Conservation (phyloP, 2,888 invertebrate species). For the Zaprionus obscuricornis region DNA sequence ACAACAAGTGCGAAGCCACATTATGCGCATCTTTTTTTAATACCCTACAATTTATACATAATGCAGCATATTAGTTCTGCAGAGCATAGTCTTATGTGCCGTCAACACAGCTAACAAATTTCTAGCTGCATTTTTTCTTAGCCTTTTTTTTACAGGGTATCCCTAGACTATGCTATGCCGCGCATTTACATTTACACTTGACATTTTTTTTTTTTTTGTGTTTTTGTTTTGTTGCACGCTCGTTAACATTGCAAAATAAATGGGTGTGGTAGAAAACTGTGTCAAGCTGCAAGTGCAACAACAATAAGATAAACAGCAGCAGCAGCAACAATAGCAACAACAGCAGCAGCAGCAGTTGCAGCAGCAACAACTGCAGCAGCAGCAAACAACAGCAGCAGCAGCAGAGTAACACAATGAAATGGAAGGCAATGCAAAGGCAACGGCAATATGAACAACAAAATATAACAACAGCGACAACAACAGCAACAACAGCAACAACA, state of each 20-base stretch:
- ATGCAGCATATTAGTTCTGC: no score
- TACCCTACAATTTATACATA: no score
- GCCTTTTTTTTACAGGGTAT: slow-evolving; percentile 28
- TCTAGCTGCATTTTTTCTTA: no score
- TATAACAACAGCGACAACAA: no score
- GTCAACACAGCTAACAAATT: no score
- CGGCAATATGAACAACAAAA: no score
- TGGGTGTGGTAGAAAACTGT: slow-evolving; percentile 72
- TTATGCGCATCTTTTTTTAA: no score
- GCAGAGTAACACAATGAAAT: slow-evolving; percentile 1
- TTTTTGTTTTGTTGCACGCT: slow-evolving; percentile 22
- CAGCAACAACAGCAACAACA: slow-evolving; percentile 11
- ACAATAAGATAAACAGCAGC: slow-evolving; percentile 11
- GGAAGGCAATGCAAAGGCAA: slow-evolving; percentile 9
- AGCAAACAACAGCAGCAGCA: slow-evolving; percentile 9
- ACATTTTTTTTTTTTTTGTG: neutral
- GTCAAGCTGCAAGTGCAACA: slow-evolving; percentile 72
- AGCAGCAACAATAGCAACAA: slow-evolving; percentile 18
- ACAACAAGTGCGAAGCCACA: slow-evolving; percentile 17
- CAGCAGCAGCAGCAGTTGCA: neutral
- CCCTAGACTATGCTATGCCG: neutral
- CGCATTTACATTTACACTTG: no score
- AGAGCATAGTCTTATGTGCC: no score
- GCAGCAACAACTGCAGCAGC: slow-evolving; percentile 9
- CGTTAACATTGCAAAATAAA: slow-evolving; percentile 75